Evolutionary conservation across 2,113 vertebrate species (phyloP), one percentile per base, ranked within the genome.

Genomic region (Neomonachus schauinslandi): DNA sequence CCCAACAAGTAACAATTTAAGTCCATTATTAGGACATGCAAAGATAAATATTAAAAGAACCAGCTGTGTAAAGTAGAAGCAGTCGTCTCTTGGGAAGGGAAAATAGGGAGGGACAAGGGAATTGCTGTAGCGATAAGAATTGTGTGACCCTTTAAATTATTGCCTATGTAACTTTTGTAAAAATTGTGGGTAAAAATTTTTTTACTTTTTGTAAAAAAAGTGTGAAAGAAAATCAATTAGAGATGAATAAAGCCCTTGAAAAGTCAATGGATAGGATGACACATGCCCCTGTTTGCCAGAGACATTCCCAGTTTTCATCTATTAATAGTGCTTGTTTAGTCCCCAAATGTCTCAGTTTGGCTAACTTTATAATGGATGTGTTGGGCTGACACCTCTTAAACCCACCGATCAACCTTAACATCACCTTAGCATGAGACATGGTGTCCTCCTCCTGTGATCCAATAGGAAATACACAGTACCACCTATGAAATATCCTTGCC

Each of bases 161-260:
- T 31, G 26, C 90, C 69, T 8, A 18, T 33, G 46, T 74, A 95
- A 94, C 59, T 88, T 91, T 71, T 55, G 91, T 74, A 59, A 74
- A 95, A 91, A 94, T 7, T 69, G 74, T 76, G 53, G 28, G 9
- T 42, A 42, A 42, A 42, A 42, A 5, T 42, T 42, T 42, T 42
- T 42, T 42, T 42, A 42, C 39, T 42, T 42, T 42, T 42, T 42
- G 39, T 42, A 42, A 42, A 42, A 42, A 42, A 42, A 42, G 39
- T 42, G 2, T 53, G 33, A 89, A 92, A 57, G 63, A 85, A 92
- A 94, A 89, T 69, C 61, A 89, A n/a, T 26, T 42, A 8, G 28
- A 87, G 22, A 81, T 96, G 57, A 96, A 90, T 69, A 85, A 93
- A 96, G 22, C 24, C 84, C 80, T 86, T 89, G 39, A 69, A 81